phyloP scores from a whole-genome alignment of 2,113 vertebrate species.

The Cichladusa arquata region DNA sequence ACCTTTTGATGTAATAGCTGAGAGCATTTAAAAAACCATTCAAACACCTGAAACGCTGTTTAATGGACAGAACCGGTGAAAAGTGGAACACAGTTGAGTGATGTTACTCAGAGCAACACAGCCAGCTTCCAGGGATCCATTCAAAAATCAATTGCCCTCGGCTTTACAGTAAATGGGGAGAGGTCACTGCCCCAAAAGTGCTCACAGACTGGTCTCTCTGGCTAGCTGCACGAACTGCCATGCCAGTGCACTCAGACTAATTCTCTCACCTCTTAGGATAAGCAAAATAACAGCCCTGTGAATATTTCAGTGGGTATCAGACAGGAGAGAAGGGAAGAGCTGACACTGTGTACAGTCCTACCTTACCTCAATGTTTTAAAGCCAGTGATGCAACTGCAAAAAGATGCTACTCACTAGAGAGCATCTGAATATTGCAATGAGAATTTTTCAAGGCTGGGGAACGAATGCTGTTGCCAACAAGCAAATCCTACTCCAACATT shows the following conservation, averaged over 20 bases:
- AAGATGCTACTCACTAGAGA: background rate
- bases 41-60: background rate
- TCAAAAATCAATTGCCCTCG: background rate
- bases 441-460: background rate
- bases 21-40: background rate
- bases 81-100: background rate
- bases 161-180: background rate
- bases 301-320: background rate
- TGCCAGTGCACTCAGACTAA: background rate
- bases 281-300: background rate
- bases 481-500: background rate
- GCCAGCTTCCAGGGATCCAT: background rate
- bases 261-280: background rate
- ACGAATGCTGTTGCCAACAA: background rate
- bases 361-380: background rate
- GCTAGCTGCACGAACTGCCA: background rate
- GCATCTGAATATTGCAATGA: background rate
- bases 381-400: background rate
- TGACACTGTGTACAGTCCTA: accelerated
- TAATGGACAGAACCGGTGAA: background rate
- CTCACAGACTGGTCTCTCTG: background rate
- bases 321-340: background rate
- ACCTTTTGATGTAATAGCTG: background rate
- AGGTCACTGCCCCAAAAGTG: conserved; percentile 20
- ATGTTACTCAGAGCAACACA: background rate